Base-by-base conservation (phyloP, 1,140 invertebrate species). In the Sarcophaga peregrina region DNA sequence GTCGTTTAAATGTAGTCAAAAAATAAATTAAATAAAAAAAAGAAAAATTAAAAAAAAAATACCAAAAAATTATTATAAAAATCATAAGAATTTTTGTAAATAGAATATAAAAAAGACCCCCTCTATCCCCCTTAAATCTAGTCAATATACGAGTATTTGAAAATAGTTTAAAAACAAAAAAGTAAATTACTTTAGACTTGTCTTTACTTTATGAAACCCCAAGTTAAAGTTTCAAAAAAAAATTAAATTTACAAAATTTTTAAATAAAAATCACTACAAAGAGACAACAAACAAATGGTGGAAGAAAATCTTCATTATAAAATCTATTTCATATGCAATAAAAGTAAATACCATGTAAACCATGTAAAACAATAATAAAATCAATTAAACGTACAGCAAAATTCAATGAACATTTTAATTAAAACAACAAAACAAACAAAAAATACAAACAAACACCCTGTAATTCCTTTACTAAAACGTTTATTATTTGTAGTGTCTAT, bases 1-100 rank as follows among this genome's bases (percentile, higher is more conserved):
- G 47, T 52, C 47, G 48, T 78, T 78, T 78, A 78, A 78, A 78
- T 78, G 75, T 78, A 78, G 75, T 20, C 75, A 37, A 78, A 78
- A 50, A 50, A 20, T 11, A 78, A 75, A 15, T n/a, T 15, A 48
- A 48, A 17, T 11, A 11, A 10, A 45, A 75, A 46, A 75, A 15
- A 13, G 45, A 5, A 48, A 6, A 17, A 47, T 48, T 10, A 76
- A 75, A 50, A 78, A 78, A 76, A 17, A 8, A 47, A 20, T 68
- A n/a, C 20, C 20, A 20, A 20, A 20, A 68, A 20, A 68, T 68
- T 20, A 58, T 17, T n/a, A n/a, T n/a, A 25, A 20, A 68, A 20
- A 68, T 68, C n/a, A 8, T 68, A 68, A 68, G 20, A 74, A 46
- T 74, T 72, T 74, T 46, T 76, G 50, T 46, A 47, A 13, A 50